Conservation (phyloP, 37 sponge, comb jelly and placozoan species). For the Corticium candelabrum region DNA sequence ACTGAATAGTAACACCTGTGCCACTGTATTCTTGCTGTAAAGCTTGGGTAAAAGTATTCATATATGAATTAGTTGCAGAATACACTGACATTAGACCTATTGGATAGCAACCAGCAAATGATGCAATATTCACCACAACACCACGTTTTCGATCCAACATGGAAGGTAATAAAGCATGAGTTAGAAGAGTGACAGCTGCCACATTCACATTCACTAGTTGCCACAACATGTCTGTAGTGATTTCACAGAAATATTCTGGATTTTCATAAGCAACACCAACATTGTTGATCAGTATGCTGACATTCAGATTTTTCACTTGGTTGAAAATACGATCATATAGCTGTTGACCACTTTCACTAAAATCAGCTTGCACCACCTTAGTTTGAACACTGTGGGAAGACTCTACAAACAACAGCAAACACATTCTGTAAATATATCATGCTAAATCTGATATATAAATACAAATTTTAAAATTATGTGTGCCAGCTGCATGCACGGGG, state of each 20-base stretch:
- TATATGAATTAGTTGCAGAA: constrained; percentile 39
- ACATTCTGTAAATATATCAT: too few species aligned
- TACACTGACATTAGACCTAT: constrained; percentile 18
- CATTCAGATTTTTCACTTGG: too few species aligned
- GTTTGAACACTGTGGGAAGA: too few species aligned
- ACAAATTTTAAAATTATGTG: too few species aligned
- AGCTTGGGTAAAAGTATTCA: too few species aligned
- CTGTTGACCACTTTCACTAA: too few species aligned
- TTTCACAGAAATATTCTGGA: constrained; percentile 24
- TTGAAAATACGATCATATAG: too few species aligned
- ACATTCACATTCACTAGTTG: background rate
- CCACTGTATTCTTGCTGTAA: background rate
- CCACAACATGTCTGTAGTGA: constrained; percentile 17
- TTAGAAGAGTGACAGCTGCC: background rate
- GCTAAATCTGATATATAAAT: too few species aligned
- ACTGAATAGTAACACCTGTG: background rate
- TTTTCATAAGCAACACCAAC: constrained; percentile 39
- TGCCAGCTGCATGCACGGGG: too few species aligned
- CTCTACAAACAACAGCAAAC: too few species aligned
- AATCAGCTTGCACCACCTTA: too few species aligned
- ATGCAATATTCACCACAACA: constrained; percentile 41
- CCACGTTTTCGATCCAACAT: constrained; percentile 18
- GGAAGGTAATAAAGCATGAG: background rate
- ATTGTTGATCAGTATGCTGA: too few species aligned
- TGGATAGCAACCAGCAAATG: background rate